Percentiles rank a stretch among this genome's conserved stretches.
phyloP scores from a whole-genome alignment of 2,888 invertebrate species.

The Meiosimyza platycephala region DNA sequence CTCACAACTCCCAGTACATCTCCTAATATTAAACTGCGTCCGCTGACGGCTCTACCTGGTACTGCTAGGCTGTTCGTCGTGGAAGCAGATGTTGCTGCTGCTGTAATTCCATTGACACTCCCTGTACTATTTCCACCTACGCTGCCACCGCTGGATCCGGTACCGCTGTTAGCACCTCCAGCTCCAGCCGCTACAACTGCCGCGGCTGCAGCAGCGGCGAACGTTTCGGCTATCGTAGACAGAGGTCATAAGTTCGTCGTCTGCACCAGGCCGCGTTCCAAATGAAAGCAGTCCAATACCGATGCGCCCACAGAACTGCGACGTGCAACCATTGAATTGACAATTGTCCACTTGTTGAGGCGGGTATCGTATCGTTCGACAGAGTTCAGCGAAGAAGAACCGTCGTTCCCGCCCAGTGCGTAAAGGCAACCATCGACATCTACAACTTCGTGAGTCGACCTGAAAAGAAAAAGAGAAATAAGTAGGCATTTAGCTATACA shows the following conservation, averaged over 20 bases:
- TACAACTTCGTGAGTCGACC: constrained; percentile 78
- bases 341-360: constrained; percentile 75
- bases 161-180: constrained; percentile 31
- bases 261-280: constrained; percentile 69
- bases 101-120: constrained; percentile 32
- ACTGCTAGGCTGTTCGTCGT: constrained; percentile 51
- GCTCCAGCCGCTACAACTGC: constrained; percentile 47
- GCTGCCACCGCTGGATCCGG: constrained; percentile 39
- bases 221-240: constrained; percentile 61
- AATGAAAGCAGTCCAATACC: constrained; percentile 74
- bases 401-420: constrained; percentile 78
- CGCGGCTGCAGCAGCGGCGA: constrained; percentile 52
- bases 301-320: constrained; percentile 77
- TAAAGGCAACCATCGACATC: constrained; percentile 73
- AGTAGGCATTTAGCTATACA: too few relatives aligned
- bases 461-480: constrained; percentile 51
- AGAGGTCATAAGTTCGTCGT: constrained; percentile 68
- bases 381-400: constrained; percentile 76
- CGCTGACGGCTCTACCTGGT: constrained; percentile 56
- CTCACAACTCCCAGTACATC: constrained; percentile 38
- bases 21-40: constrained; percentile 47
- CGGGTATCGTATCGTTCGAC: constrained; percentile 76
- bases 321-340: constrained; percentile 74
- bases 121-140: constrained; percentile 28
- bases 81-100: constrained; percentile 41